Conservation (phyloP, 2,888 invertebrate species). For the Parochlus steinenii region DNA sequence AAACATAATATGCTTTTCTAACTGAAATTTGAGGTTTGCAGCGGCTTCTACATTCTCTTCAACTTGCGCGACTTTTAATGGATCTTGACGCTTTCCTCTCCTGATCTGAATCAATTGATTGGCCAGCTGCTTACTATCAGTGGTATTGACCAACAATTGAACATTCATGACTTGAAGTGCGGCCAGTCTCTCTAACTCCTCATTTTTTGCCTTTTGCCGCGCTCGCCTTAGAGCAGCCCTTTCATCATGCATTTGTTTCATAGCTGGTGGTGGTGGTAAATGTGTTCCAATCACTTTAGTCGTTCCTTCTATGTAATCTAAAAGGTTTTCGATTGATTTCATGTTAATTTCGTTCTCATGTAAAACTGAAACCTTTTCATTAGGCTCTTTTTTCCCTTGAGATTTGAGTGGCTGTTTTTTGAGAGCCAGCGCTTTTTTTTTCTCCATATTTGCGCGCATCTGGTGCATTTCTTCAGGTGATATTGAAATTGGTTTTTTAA, state of each 20-base stretch:
- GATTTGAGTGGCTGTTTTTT: too few relatives aligned
- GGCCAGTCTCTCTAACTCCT: neutral
- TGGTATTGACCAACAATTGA: neutral
- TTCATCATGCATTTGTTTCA: conserved; percentile 8
- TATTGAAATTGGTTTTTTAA: too few relatives aligned
- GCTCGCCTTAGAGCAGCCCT: conserved; percentile 2
- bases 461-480: too few relatives aligned
- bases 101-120: conserved; percentile 11
- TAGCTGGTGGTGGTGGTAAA: too few relatives aligned
- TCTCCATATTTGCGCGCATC: too few relatives aligned
- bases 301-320: conserved; percentile 12
- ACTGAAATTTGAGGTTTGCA: neutral
- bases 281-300: conserved; percentile 7
- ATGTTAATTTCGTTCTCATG: conserved; percentile 8
- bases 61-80: neutral
- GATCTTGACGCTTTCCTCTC: conserved; percentile 7
- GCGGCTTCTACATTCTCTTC: conserved; percentile 5
- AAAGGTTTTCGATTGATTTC: conserved; percentile 9
- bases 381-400: too few relatives aligned
- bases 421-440: too few relatives aligned
- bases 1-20: neutral
- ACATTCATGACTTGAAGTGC: neutral
- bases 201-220: conserved; percentile 7
- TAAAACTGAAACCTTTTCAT: conserved; percentile 5
- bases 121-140: conserved; percentile 6